Evolutionary conservation across 2,797 vertebrate species (phyloP), one percentile per base, ranked within the genome.

Genomic region (Morus bassanus): DNA sequence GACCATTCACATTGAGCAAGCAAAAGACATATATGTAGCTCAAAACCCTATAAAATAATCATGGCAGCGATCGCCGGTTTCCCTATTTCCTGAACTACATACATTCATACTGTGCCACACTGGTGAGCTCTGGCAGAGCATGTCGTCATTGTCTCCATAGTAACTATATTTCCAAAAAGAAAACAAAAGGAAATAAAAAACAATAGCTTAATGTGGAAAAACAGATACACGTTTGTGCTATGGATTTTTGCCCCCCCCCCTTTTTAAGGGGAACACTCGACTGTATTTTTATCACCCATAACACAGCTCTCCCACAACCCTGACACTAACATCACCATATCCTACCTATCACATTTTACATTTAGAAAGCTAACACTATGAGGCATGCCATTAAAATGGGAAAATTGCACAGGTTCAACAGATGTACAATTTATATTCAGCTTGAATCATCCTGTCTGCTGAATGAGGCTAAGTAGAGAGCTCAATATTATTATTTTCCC

Each of bases 81-180:
- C 70, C 6, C 0, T 11, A 23, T 57, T 91, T 94, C 75, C 68
- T 45, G 2, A 68, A 56, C 0, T 4, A 28, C 5, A 59, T 5
- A 41, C 61, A 35, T 79, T 50, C 50, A 24, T 28, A 7, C 50
- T 56, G 48, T 35, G 70, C 54, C 6, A 24, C 57, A 25, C 63
- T 48, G 43, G 57, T 53, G 79, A 81, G 76, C 75, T 75, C 70
- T 54, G 57, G 35, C 60, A 24, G 37, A 69, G 35, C 18, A 16
- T 75, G 56, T 51, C 53, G 25, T 81, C 91, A 70, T 2, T 60
- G 81, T 95, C 88, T 95, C 92, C 78, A 96, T 85, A 92, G 91
- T 75, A 94, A 96, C 94, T 78, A 1, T 56, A 75, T 45, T 91
- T 85, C 75, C 85, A 81, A 80, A 81, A 72, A 37, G 69, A 86